A percentile compares a stretch with the other conserved stretches of the same genome.
These are phyloP conservation scores for Andrena flavipes DNA, from an alignment of 2,888 invertebrate genomes.

Conservation along the genomic window DNA sequence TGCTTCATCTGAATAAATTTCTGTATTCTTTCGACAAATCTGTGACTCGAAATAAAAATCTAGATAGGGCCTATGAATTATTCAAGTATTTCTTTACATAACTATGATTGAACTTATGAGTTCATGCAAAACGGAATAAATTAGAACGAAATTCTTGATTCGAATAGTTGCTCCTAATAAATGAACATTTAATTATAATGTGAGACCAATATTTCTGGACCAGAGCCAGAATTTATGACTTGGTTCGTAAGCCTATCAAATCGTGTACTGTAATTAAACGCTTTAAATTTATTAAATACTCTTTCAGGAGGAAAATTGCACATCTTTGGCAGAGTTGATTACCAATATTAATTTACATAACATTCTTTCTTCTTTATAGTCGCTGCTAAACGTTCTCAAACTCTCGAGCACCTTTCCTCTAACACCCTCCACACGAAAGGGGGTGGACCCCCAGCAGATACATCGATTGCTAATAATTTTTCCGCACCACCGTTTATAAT, in stretches of 20 bases:
- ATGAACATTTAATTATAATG: background rate
- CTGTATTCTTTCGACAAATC: background rate
- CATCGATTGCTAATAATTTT: slow-evolving; percentile 57
- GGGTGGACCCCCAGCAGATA: slow-evolving; percentile 7
- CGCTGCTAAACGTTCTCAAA: background rate
- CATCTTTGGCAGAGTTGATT: background rate
- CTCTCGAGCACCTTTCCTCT: background rate
- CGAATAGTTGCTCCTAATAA: background rate
- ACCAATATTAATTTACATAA: background rate
- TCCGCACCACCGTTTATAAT: slow-evolving; percentile 19
- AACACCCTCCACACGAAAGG: background rate
- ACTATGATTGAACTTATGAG: background rate
- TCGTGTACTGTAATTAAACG: background rate
- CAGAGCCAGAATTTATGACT: background rate
- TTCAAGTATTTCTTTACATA: background rate
- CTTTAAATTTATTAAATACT: background rate
- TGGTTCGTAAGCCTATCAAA: background rate
- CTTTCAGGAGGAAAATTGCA: background rate
- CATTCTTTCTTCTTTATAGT: background rate
- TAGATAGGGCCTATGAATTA: background rate
- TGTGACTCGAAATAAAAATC: background rate
- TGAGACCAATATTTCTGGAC: no score
- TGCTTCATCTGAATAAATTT: background rate
- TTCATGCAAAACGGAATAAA: background rate
- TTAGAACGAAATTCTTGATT: background rate